phyloP scores from a whole-genome alignment of 2,113 vertebrate species.

The Oryzias curvinotus region DNA sequence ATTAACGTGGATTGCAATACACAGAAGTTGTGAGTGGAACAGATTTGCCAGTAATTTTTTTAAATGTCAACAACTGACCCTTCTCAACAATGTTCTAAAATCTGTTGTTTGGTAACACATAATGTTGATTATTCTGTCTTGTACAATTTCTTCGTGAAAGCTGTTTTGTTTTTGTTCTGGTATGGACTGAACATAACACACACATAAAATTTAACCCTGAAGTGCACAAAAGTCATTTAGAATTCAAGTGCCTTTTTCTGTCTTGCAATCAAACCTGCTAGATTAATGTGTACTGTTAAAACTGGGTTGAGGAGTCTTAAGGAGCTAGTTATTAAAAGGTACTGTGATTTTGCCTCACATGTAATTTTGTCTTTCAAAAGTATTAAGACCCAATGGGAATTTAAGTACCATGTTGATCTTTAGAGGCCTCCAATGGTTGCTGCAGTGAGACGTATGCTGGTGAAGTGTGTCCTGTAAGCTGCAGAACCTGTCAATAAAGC shows the following conservation, averaged over 20 bases:
- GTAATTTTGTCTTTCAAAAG: conserved; percentile 40
- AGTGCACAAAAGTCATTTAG: conserved; percentile 26
- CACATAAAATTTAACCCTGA: conserved; percentile 25
- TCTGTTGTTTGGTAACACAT: conserved; percentile 52
- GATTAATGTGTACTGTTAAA: conserved; percentile 35
- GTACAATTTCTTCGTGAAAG: conserved; percentile 56
- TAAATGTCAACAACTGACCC: conserved; percentile 23
- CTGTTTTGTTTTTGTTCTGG: conserved; percentile 56
- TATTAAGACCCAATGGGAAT: conserved; percentile 30
- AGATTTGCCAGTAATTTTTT: conserved; percentile 12
- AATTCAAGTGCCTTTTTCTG: conserved; percentile 30
- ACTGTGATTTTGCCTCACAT: conserved; percentile 29
- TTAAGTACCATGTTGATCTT: conserved; percentile 41
- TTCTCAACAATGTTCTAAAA: conserved; percentile 40
- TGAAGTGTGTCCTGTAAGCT: conserved; percentile 76
- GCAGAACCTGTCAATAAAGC: conserved; percentile 78
- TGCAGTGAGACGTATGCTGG: conserved; percentile 64
- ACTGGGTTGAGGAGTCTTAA: conserved; percentile 23
- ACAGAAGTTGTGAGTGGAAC: conserved; percentile 47
- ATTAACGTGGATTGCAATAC: conserved; percentile 49
- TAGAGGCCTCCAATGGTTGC: conserved; percentile 56
- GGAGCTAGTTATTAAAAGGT: conserved; percentile 26
- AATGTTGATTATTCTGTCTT: conserved; percentile 61
- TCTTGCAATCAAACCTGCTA: conserved; percentile 16
- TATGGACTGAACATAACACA: conserved; percentile 56